Evolutionary conservation across 2,797 vertebrate species (phyloP).

Genomic region (Smutsia gigantea): DNA sequence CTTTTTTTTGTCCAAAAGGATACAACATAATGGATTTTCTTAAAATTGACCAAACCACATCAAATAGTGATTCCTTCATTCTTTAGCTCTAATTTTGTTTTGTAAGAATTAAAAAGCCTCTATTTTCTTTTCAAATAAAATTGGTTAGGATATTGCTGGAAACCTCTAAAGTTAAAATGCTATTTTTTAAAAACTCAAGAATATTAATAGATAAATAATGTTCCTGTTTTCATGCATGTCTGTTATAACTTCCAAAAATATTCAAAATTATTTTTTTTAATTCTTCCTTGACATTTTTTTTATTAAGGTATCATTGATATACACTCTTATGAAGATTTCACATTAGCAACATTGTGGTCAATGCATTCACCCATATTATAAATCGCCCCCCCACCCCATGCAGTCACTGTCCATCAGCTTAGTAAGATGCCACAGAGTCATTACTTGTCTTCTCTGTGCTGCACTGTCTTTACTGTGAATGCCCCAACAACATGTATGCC

Average conservation of each 20-base stretch:
- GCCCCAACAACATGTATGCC: too few relatives aligned
- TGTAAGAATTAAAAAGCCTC: neutral
- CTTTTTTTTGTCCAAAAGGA: neutral
- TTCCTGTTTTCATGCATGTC: neutral
- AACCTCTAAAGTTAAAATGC: neutral
- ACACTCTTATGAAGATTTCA: too few relatives aligned
- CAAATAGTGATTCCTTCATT: neutral
- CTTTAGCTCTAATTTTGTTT: constrained; percentile 35
- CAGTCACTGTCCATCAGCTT: too few relatives aligned
- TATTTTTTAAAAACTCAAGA: neutral
- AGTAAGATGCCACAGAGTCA: too few relatives aligned
- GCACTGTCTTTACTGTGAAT: too few relatives aligned
- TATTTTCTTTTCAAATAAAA: constrained; percentile 45
- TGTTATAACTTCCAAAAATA: neutral
- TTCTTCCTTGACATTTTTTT: too few relatives aligned
- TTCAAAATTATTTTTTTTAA: neutral
- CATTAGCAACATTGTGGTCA: too few relatives aligned
- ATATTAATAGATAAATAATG: neutral
- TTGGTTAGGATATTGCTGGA: neutral
- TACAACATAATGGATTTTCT: neutral
- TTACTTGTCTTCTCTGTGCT: too few relatives aligned
- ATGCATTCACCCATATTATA: too few relatives aligned
- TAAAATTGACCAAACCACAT: neutral
- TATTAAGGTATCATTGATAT: too few relatives aligned
- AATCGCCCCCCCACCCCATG: too few relatives aligned